A percentile compares a stretch with the other conserved stretches of the same genome.
phyloP scores from a whole-genome alignment of 2,113 vertebrate species.

The Onychostruthus taczanowskii region DNA sequence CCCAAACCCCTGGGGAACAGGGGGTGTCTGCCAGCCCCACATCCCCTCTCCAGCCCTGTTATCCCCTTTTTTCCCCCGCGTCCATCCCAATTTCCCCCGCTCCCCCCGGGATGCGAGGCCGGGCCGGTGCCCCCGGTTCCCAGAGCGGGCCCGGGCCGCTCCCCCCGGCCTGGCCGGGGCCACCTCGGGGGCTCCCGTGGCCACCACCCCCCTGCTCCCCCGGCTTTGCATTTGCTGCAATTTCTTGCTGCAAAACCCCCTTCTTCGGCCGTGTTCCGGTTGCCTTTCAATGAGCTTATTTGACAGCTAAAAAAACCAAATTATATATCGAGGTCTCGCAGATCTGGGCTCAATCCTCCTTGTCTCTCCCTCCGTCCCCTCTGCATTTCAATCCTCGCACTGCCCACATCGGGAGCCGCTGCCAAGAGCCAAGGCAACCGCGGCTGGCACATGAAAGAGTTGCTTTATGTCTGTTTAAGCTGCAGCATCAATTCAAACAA shows the following conservation, averaged over 20 bases:
- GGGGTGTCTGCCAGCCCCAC: not conserved
- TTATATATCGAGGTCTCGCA: not conserved
- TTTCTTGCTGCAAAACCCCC: slow-evolving; percentile 19
- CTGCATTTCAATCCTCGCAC: slow-evolving; percentile 59
- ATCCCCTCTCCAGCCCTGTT: rapidly evolving
- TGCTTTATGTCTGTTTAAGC: slow-evolving; percentile 58
- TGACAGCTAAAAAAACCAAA: slow-evolving; percentile 31
- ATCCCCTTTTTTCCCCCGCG: rapidly evolving
- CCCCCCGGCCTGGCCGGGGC: not conserved
- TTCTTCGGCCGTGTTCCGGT: not conserved
- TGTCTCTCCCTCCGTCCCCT: not conserved
- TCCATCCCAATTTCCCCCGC: not conserved
- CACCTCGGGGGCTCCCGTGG: not conserved
- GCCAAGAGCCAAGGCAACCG: slow-evolving; percentile 64
- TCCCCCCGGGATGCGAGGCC: not conserved
- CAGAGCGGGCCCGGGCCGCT: not conserved
- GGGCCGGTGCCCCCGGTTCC: not conserved
- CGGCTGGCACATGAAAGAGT: slow-evolving; percentile 64
- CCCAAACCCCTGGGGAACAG: not conserved
- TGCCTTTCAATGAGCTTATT: slow-evolving; percentile 48
- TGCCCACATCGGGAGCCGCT: slow-evolving; percentile 18
- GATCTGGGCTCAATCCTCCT: not conserved
- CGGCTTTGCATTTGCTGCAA: slow-evolving; percentile 3
- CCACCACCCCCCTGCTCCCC: not conserved
- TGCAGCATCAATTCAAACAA: slow-evolving; percentile 27